Percentiles rank a stretch among this genome's conserved stretches.
These are phyloP conservation scores for Sebastes aleutianus DNA, from an alignment of 2,797 vertebrate genomes.

Conservation along the genomic window DNA sequence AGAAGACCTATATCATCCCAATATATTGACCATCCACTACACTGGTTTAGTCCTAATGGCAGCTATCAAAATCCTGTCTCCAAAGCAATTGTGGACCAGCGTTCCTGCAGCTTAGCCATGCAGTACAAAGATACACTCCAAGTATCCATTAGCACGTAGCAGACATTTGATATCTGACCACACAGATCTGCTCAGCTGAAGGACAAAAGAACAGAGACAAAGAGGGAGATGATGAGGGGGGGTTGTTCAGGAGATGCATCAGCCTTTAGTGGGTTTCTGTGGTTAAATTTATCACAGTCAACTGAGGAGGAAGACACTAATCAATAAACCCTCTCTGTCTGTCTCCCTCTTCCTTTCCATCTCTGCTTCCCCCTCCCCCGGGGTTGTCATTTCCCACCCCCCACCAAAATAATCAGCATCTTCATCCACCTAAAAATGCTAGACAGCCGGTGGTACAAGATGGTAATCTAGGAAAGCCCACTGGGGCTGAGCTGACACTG, in stretches of 20 bases:
- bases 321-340: constrained; percentile 61
- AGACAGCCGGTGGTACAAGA: background rate
- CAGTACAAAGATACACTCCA: constrained; percentile 17
- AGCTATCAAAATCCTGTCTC: background rate
- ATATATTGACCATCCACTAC: background rate
- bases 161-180: constrained; percentile 75
- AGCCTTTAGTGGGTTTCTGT: constrained; percentile 56
- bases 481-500: background rate
- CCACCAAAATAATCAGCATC: constrained; percentile 6
- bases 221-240: constrained; percentile 5
- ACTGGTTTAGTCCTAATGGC: background rate
- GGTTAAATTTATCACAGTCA: constrained; percentile 71
- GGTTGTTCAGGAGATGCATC: constrained; percentile 27
- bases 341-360: constrained; percentile 21
- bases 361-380: background rate
- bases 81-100: background rate
- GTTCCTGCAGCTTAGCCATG: constrained; percentile 16
- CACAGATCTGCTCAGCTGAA: constrained; percentile 70
- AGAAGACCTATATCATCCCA: background rate
- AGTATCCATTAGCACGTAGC: constrained; percentile 67
- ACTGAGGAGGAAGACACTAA: constrained; percentile 60
- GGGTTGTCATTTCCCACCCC: background rate
- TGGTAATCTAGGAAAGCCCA: background rate
- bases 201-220: constrained; percentile 64
- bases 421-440: background rate